Conservation (phyloP, 2,797 vertebrate species). For the Sebastes itinus region DNA sequence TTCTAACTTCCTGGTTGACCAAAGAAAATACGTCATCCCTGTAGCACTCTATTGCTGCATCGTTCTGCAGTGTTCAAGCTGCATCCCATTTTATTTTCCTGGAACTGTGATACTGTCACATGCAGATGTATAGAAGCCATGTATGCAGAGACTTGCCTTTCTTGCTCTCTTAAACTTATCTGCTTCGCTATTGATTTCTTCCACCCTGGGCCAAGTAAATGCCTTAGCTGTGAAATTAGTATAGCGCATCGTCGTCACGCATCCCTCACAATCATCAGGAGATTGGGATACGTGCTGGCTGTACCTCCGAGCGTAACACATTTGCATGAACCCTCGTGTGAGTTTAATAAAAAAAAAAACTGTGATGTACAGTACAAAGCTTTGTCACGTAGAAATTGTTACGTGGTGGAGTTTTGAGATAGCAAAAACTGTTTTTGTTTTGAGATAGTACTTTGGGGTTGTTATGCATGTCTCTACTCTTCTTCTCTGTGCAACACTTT, state of each 20-base stretch:
- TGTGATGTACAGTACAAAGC: neutral
- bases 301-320: conserved; percentile 52
- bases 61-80: neutral
- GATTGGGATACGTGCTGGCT: conserved; percentile 41
- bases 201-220: conserved; percentile 53
- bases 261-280: conserved; percentile 60
- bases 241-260: conserved; percentile 38
- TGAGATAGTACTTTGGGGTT: neutral
- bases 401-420: neutral
- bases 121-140: neutral
- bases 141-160: conserved; percentile 8
- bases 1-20: no score
- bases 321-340: conserved; percentile 66
- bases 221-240: conserved; percentile 60
- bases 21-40: no score
- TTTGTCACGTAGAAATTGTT: neutral
- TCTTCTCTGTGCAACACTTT: neutral
- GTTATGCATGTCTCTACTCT: neutral
- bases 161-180: conserved; percentile 29
- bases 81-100: neutral
- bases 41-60: no score
- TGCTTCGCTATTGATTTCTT: conserved; percentile 50
- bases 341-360: conserved; percentile 45
- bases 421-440: conserved; percentile 4
- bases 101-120: neutral